Evolutionary conservation across 2,888 invertebrate species (phyloP).

Genomic region (Pandemis corylana): DNA sequence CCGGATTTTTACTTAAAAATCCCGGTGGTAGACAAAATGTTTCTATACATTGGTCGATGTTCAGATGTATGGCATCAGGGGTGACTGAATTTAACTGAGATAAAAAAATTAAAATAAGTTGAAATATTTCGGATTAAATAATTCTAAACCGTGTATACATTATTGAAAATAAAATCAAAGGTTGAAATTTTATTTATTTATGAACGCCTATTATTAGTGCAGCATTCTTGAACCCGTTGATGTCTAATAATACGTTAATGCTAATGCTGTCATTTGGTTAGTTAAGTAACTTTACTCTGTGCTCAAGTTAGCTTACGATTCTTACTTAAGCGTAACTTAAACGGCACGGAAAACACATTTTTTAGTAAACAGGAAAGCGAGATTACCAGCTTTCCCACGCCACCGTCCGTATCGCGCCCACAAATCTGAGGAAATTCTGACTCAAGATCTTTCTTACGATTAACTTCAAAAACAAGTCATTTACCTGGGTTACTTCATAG

Average conservation of each 20-base stretch:
- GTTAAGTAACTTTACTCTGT: background rate
- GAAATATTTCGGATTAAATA: no score
- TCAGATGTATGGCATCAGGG: no score
- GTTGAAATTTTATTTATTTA: no score
- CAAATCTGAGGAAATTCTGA: slow-evolving; percentile 32
- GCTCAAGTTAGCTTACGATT: background rate
- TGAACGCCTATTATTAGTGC: no score
- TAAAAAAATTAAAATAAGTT: no score
- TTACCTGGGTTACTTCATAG: slow-evolving; percentile 12
- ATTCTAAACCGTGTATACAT: no score
- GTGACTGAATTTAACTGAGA: no score
- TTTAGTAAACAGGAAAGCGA: slow-evolving; percentile 33
- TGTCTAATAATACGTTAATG: background rate
- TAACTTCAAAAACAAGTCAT: slow-evolving; percentile 20
- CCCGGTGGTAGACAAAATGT: no score
- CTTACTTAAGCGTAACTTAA: background rate
- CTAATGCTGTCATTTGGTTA: background rate
- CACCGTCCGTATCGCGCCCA: slow-evolving; percentile 24
- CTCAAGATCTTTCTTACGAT: slow-evolving; percentile 26
- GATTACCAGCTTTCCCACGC: slow-evolving; percentile 37
- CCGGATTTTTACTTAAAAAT: no score
- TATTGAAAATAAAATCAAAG: no score
- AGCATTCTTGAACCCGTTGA: background rate
- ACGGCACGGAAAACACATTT: slow-evolving; percentile 15
- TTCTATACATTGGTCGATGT: no score